Evolutionary conservation across 2,888 invertebrate genomes (phyloP), one percentile per base, ranked within the genome.

Genomic region (Gymnocheta viridis): DNA sequence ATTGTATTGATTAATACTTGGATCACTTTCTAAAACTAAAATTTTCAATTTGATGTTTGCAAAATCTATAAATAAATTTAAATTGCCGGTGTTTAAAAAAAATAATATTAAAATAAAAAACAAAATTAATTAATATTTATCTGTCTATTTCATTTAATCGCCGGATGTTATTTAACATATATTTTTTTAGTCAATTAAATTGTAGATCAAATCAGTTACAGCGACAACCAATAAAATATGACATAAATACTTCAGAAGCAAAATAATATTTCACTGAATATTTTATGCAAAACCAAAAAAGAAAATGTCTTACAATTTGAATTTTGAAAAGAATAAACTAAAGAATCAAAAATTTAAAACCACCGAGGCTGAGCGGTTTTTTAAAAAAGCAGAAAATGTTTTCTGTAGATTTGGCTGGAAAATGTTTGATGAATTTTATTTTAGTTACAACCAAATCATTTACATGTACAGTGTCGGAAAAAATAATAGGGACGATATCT

Each of bases 161-260:
- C 74, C 74, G 74, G 74, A 74, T 64, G 74, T 64, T 54, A 54
- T 74, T 41, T 51, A 29, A 14, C 38, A 35, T 51, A 12, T 41
- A 14, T 17, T 27, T 56, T 69, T 54, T 41, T 35, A 22, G 14
- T 32, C 5, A 19, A 1, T 60, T 60, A 41, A 58, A 19, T 35
- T 35, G 49, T 60, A 35, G 14, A 60, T 60, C 5, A 38, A 22
- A 72, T 58, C 19, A 32, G 6, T 44, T 32, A 29, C 3, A 9
- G 24, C 12, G 27, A 44, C 7, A 41, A 44, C 29, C 24, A 9
- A 10, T 1, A 67, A 32, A 24, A 51, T 51, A 24, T 67, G 17
- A 51, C n/a, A 49, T 2, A n/a, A n/a, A n/a, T n/a, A 22, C n/a
- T 35, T 35, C 9, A 22, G 1, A 14, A 49, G 14, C 7, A 32